These are phyloP conservation scores for Podarcis raffonei DNA, from an alignment of 2,113 vertebrate species.

Conservation along the genomic window DNA sequence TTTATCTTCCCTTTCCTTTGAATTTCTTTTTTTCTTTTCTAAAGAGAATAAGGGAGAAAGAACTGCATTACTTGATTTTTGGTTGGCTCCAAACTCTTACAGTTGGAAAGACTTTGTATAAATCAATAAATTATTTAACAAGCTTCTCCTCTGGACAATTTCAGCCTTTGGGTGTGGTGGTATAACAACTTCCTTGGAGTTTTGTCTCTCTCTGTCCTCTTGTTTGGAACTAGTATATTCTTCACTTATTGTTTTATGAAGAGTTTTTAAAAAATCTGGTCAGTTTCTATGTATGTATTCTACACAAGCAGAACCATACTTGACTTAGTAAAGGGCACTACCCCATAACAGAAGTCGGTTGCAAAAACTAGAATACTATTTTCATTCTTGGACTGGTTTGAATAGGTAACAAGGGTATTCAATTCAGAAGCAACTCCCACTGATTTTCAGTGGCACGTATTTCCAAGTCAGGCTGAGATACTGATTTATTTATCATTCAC, in stretches of 20 bases:
- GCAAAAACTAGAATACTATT: not conserved
- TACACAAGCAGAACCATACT: not conserved
- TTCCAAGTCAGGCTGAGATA: not conserved
- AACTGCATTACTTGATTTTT: slow-evolving; percentile 53
- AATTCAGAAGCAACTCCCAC: not conserved
- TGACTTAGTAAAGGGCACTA: not conserved
- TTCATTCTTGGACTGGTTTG: not conserved
- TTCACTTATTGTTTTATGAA: not conserved
- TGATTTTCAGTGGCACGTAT: not conserved
- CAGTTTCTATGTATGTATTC: not conserved
- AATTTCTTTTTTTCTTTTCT: not conserved
- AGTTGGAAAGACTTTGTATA: slow-evolving; percentile 86
- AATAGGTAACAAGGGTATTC: not conserved
- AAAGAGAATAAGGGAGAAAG: slow-evolving; percentile 43
- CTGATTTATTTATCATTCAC: not conserved
- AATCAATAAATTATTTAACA: slow-evolving; percentile 98
- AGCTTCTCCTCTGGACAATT: slow-evolving; percentile 61
- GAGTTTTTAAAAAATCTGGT: not conserved
- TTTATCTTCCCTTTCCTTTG: slow-evolving; percentile 26
- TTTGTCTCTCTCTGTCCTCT: not conserved
- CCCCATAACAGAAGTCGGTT: too few species aligned
- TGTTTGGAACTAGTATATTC: not conserved
- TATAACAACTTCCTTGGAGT: not conserved
- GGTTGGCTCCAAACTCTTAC: slow-evolving; percentile 48
- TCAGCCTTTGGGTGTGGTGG: not conserved